Base-by-base conservation (phyloP, 2,797 vertebrate genomes). In the Intellagama lesueurii region DNA sequence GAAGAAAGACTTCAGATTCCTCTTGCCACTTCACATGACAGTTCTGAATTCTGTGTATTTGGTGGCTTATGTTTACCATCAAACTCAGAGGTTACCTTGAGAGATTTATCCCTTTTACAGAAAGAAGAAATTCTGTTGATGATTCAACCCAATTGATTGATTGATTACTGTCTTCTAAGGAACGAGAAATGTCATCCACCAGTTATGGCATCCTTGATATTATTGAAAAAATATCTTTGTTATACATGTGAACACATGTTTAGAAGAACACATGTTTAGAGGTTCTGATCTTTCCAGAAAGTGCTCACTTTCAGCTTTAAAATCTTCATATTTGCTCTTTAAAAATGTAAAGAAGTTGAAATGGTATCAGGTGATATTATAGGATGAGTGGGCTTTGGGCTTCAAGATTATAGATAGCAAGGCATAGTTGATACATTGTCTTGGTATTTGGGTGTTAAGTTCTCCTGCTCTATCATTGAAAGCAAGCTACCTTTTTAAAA, bases 331-430 rank as follows among this genome's bases (percentile, higher is more conserved):
- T 52, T 88, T 69, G 44, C 22, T 85, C 17, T 35, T 60, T 89
- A 47, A 88, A 26, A 32, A 60, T 75, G 68, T 28, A 84, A 84
- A 26, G 47, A 88, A 81, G 6, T 32, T 44, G 32, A 84, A 88
- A 70, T 83, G 5, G 17, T 26, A 79, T 52, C 17, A 80, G 12
- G 56, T 56, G 64, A n/a, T 60, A 56, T 70, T 26, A 4, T 81
- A 22, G 26, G 24, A 40, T 73, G 64, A 73, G 56, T 35, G 12
- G 22, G 19, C 30, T 64, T 49, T 73, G 60, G 66, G 28, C 5
- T 17, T 68, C 14, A 86, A 28, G 17, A 44, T 73, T 24, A 75
- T 11, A 79, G 16, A 12, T 1, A n/a, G 26, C 7, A 2, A 22
- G 17, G 26, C 12, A 28, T 64, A 72, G 35, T 70, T 77, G 73